These are phyloP conservation scores for Labia minor DNA, from an alignment of 2,888 invertebrate genomes.

Conservation along the genomic window DNA sequence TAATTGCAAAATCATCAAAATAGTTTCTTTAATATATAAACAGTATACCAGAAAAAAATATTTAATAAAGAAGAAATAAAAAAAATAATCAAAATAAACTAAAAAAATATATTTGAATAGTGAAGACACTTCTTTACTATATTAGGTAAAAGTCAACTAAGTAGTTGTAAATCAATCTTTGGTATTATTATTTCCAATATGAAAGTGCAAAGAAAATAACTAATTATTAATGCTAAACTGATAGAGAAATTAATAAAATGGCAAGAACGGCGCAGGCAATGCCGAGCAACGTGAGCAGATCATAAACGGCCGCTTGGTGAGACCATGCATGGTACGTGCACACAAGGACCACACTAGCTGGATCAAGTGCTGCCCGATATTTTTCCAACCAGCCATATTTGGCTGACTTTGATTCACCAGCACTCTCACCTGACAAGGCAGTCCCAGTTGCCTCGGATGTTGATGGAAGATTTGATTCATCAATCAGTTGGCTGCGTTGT, in stretches of 20 bases:
- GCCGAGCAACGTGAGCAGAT: conserved; percentile 62
- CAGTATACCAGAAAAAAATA: too few relatives aligned
- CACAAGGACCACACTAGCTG: conserved; percentile 43
- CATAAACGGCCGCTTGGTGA: conserved; percentile 58
- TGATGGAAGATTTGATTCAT: neutral
- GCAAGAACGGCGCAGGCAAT: conserved; percentile 49
- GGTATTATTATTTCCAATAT: neutral
- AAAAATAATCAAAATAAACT: too few relatives aligned
- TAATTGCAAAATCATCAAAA: too few relatives aligned
- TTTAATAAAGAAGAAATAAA: too few relatives aligned
- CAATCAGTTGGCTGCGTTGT: neutral
- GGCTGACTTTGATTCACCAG: neutral
- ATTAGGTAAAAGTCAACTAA: too few relatives aligned
- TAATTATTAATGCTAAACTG: conserved; percentile 46
- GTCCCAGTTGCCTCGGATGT: neutral
- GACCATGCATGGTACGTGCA: conserved; percentile 64
- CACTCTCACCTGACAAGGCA: conserved; percentile 13
- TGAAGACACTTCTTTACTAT: too few relatives aligned
- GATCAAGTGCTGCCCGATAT: conserved; percentile 14
- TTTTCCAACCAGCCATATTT: neutral
- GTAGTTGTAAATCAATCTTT: neutral
- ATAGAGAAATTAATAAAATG: conserved; percentile 50
- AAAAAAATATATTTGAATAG: too few relatives aligned
- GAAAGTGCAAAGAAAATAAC: conserved; percentile 37
- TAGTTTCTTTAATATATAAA: too few relatives aligned